phyloP scores from a whole-genome alignment of 2,888 invertebrate genomes.

The Ennomos erosarius region DNA sequence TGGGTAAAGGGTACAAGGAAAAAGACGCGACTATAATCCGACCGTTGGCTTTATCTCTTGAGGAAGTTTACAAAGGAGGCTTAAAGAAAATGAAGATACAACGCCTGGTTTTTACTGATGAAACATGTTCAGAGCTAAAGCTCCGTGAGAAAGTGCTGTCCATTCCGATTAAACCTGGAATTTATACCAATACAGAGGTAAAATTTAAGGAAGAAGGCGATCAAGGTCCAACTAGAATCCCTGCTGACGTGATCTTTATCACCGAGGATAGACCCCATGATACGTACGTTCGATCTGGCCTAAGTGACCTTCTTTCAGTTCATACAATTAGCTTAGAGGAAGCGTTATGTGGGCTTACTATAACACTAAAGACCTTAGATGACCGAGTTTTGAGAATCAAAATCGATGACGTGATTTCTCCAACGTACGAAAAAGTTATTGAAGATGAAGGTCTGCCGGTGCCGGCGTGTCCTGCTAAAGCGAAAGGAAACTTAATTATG shows the following conservation, averaged over 20 bases:
- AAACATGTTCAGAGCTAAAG: constrained; percentile 86
- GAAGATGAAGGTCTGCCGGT: constrained; percentile 90
- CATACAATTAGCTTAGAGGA: constrained; percentile 87
- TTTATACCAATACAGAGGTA: constrained; percentile 89
- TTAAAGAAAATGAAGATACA: constrained; percentile 94
- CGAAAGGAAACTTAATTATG: constrained; percentile 89
- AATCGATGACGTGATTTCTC: constrained; percentile 89
- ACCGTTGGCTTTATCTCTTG: constrained; percentile 79
- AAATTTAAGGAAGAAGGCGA: constrained; percentile 92
- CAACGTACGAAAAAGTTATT: constrained; percentile 88
- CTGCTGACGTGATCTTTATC: constrained; percentile 91
- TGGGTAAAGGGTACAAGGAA: constrained; percentile 86
- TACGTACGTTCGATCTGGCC: constrained; percentile 86
- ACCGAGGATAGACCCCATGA: constrained; percentile 90
- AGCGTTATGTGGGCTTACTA: constrained; percentile 88
- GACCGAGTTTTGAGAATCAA: constrained; percentile 88
- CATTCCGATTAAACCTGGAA: constrained; percentile 90
- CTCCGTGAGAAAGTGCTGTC: constrained; percentile 90
- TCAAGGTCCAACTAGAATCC: constrained; percentile 89
- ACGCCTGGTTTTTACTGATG: constrained; percentile 88
- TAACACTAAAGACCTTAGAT: constrained; percentile 89
- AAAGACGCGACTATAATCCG: constrained; percentile 82
- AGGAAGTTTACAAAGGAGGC: constrained; percentile 89
- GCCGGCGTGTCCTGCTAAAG: constrained; percentile 83
- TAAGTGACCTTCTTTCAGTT: constrained; percentile 87